These are phyloP conservation scores for Osmerus mordax DNA, from an alignment of 2,113 vertebrate genomes.

Conservation along the genomic window DNA sequence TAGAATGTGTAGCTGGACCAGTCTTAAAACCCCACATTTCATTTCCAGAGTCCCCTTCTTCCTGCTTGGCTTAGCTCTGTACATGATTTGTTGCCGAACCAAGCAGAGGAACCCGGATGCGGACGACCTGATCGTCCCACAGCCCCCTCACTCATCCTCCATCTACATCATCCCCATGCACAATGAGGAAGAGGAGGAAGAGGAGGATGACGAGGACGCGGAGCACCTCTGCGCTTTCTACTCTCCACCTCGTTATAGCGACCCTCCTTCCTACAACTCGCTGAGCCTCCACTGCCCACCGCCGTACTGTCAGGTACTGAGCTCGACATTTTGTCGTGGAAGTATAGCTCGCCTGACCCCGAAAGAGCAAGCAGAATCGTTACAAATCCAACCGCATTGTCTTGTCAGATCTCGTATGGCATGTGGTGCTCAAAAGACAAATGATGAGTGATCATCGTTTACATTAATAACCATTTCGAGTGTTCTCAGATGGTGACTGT, in stretches of 20 bases:
- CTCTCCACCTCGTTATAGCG: neutral
- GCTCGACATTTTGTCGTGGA: neutral
- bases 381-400: too few relatives aligned
- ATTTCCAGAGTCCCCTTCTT: constrained; percentile 30
- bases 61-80: constrained; percentile 6
- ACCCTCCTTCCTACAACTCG: neutral
- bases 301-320: constrained; percentile 16
- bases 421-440: too few relatives aligned
- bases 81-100: constrained; percentile 25
- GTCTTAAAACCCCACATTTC: neutral
- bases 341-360: too few relatives aligned
- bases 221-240: neutral
- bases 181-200: constrained; percentile 10
- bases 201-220: neutral
- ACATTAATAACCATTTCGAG: too few relatives aligned
- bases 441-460: too few relatives aligned
- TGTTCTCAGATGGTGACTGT: too few relatives aligned
- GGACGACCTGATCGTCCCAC: neutral
- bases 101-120: constrained; percentile 3
- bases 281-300: constrained; percentile 19
- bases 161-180: constrained; percentile 31
- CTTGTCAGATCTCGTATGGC: too few relatives aligned
- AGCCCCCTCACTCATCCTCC: neutral
- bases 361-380: too few relatives aligned
- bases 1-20: too few relatives aligned